These are phyloP conservation scores for Hyperoodon ampullatus DNA, from an alignment of 2,113 vertebrate genomes.

Conservation along the genomic window DNA sequence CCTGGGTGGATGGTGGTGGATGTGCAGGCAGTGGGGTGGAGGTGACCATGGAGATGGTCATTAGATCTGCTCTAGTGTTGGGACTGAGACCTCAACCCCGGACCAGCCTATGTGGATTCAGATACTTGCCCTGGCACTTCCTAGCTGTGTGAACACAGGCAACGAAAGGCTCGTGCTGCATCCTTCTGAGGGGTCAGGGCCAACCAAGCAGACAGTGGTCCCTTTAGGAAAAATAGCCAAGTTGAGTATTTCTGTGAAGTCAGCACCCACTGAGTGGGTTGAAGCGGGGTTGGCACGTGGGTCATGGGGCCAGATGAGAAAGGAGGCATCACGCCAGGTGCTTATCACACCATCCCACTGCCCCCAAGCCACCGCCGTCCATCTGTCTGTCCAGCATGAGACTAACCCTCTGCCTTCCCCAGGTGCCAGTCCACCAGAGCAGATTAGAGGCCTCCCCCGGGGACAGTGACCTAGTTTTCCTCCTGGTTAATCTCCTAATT, in stretches of 20 bases:
- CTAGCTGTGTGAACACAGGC: not conserved
- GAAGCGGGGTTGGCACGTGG: not conserved
- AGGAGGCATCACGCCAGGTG: not conserved
- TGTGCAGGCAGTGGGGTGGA: rapidly evolving
- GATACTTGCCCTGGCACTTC: not conserved
- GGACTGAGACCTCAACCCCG: not conserved
- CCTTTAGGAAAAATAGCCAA: not conserved
- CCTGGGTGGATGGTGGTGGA: too few species aligned
- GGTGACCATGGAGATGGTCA: rapidly evolving
- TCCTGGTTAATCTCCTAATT: conserved; percentile 72
- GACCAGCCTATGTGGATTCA: not conserved
- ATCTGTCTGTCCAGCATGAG: not conserved
- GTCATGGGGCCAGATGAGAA: not conserved
- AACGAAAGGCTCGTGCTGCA: rapidly evolving
- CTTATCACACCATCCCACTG: not conserved
- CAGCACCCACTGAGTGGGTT: not conserved
- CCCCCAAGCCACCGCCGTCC: not conserved
- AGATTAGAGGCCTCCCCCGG: conserved; percentile 45
- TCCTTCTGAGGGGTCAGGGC: not conserved
- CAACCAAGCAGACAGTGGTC: not conserved
- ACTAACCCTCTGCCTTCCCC: not conserved
- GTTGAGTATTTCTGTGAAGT: not conserved
- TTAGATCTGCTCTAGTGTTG: not conserved
- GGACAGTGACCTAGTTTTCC: conserved; percentile 48
- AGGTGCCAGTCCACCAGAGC: not conserved